Evolutionary conservation across 1,140 invertebrate genomes (phyloP), one percentile per base, ranked within the genome.

Genomic region (Zaprionus africanus): DNA sequence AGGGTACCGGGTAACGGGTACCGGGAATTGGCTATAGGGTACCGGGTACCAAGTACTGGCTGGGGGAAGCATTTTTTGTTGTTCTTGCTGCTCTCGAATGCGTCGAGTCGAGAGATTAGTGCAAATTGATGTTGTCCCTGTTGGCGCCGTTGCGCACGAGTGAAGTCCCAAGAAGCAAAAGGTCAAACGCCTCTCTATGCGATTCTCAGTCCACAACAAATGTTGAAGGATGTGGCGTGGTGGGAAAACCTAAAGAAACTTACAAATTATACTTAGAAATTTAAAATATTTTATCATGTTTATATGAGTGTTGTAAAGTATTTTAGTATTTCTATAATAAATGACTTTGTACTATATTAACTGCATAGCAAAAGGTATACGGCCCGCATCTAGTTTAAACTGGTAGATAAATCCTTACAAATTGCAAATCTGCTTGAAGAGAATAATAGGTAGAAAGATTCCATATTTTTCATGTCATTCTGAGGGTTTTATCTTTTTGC

Each of bases 31-130:
- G 34, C 19, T 41, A 38, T 12, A 7, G 49, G 26, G 46, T 66
- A 51, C 41, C 51, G 51, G 59, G 36, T 54, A 71, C 28, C 28
- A 7, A 38, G 36, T 54, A 63, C 51, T n/a, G 24, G 19, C 38
- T 15, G 36, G 46, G 59, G 46, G 34, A 26, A 53, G 15, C 19
- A 41, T 41, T 41, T 41, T 15, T 41, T 15, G 13, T 41, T 41
- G 38, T 41, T 41, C 15, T 22, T 49, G 53, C 12, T 64, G 19
- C 68, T 58, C 54, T 72, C 34, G 34, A 53, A 36, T 67, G 70
- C 70, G 71, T 54, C 71, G 64, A 74, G 64, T 74, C 71, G 57
- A 74, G 53, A 68, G 71, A 74, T 74, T 67, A 68, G 72, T 60
- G 56, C n/a, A 76, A 76, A 76, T 71, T 76, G 67, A 64, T 76